Conservation (phyloP, 2,888 invertebrate genomes). For the Pristionchus japonicus region DNA sequence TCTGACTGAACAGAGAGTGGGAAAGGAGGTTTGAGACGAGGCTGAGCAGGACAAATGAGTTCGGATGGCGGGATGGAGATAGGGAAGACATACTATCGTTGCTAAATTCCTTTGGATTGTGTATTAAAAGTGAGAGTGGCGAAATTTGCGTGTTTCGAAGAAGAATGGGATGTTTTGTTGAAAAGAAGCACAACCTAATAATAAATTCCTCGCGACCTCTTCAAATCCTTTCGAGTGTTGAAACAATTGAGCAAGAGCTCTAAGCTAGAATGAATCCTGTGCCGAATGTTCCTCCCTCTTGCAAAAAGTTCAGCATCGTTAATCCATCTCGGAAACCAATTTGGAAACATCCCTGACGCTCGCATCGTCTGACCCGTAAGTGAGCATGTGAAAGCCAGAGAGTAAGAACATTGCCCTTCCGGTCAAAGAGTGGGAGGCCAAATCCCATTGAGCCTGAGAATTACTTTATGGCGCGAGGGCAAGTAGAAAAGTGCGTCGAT, state of each 20-base stretch:
- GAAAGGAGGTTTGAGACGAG: too few relatives aligned
- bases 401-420: too few relatives aligned
- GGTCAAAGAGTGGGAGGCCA: not conserved
- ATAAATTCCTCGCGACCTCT: too few relatives aligned
- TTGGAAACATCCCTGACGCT: not conserved
- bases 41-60: not conserved
- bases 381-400: not conserved
- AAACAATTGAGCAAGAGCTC: not conserved
- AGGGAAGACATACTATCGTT: not conserved
- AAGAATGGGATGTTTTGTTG: too few relatives aligned
- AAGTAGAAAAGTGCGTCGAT: not conserved
- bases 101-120: not conserved
- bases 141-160: too few relatives aligned
- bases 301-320: not conserved
- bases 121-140: too few relatives aligned
- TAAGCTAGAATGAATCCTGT: too few relatives aligned
- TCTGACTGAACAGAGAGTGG: too few relatives aligned
- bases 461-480: not conserved
- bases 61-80: not conserved
- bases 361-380: too few relatives aligned
- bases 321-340: not conserved
- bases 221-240: too few relatives aligned
- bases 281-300: not conserved
- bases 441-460: not conserved
- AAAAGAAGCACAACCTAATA: too few relatives aligned